A percentile compares a stretch with the other conserved stretches of the same genome.
Evolutionary conservation across 2,113 vertebrate species (phyloP).

Genomic region (Plestiodon gilberti): DNA sequence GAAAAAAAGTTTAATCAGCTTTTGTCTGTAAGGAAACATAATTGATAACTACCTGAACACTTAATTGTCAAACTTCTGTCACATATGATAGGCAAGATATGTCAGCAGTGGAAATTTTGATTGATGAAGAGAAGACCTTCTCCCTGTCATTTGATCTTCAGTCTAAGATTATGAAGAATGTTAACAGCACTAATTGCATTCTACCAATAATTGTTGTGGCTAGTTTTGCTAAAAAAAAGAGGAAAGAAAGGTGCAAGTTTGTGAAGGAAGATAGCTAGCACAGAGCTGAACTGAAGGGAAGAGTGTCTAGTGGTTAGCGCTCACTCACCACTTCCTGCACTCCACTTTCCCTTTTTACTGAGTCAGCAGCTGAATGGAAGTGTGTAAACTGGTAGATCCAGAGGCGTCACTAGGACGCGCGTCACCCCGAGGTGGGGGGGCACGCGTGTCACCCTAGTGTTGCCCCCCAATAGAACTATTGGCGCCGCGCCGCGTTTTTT

Average conservation of each 20-base stretch:
- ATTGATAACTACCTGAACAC: conserved; percentile 17
- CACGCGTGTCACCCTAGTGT: no score
- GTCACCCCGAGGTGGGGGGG: no score
- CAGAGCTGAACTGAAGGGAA: no score
- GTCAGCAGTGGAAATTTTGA: not conserved
- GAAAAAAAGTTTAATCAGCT: conserved; percentile 20
- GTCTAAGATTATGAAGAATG: not conserved
- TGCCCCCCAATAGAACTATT: no score
- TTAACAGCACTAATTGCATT: not conserved
- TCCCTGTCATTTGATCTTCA: not conserved
- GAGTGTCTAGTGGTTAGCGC: no score
- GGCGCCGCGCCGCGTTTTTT: no score
- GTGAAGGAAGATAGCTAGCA: no score
- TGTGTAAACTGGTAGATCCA: no score
- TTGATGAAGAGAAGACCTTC: not conserved
- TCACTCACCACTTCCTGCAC: no score
- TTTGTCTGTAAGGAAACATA: conserved; percentile 27
- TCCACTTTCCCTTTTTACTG: no score
- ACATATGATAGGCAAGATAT: conserved; percentile 9
- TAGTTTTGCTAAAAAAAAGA: not conserved
- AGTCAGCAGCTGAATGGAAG: no score
- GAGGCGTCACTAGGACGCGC: no score
- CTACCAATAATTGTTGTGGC: not conserved
- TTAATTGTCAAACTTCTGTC: conserved; percentile 10
- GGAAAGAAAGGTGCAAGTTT: not conserved